Conservation (phyloP, 2,888 invertebrate genomes). For the Andrena dorsata region DNA sequence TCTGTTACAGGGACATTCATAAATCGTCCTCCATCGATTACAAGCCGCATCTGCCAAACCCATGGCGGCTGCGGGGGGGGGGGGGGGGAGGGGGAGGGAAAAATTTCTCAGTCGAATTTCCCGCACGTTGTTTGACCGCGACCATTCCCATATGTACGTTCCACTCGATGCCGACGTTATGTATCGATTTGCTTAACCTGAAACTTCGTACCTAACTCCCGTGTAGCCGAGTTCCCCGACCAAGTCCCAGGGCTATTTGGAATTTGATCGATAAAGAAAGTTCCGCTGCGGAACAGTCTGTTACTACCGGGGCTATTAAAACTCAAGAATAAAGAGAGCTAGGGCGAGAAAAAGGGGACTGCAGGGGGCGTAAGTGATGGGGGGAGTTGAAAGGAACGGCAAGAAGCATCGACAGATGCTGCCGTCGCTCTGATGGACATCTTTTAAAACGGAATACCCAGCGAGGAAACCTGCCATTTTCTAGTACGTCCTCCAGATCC, state of each 20-base stretch:
- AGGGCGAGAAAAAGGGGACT: not conserved
- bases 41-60: constrained; percentile 19
- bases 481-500: constrained; percentile 26
- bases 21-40: constrained; percentile 43
- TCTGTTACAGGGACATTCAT: constrained; percentile 32
- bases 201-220: constrained; percentile 26
- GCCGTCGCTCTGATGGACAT: constrained; percentile 9
- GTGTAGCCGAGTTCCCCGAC: constrained; percentile 16
- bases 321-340: not conserved
- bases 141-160: constrained; percentile 37
- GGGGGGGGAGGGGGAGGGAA: constrained; percentile 5
- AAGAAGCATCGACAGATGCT: constrained; percentile 7
- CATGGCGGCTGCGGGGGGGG: not conserved
- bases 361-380: constrained; percentile 3
- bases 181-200: constrained; percentile 39
- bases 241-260: constrained; percentile 38
- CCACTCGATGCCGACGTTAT: constrained; percentile 5
- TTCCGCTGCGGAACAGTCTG: constrained; percentile 11
- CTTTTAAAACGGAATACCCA: constrained; percentile 16
- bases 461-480: constrained; percentile 60
- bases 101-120: constrained; percentile 40
- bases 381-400: not conserved
- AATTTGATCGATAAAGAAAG: constrained; percentile 58
- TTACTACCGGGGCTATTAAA: constrained; percentile 19
- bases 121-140: constrained; percentile 32